Evolutionary conservation across 2,113 vertebrate species (phyloP), one percentile per base, ranked within the genome.

Genomic region (Fulica atra): DNA sequence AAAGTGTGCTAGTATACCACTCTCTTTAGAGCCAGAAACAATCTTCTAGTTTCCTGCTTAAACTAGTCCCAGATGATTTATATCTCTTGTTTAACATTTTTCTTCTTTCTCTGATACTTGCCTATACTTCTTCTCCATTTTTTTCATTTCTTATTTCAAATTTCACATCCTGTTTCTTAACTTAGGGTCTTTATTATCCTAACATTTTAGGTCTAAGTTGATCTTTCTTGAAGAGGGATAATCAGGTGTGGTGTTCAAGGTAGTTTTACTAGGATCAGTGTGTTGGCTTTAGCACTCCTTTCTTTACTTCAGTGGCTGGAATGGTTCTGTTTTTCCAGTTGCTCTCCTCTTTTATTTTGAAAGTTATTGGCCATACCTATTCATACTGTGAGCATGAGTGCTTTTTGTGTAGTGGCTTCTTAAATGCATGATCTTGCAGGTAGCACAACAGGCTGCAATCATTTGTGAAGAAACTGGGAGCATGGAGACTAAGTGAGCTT

Each of bases 231-330:
- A 65, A 51, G 59, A 70, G 19, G 19, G 14, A 51, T 42, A 65
- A 65, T 42, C 16, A 36, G 40, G 4, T 25, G 15, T 50, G 38
- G 6, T 40, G 29, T 51, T 81, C 21, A 64, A 77, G 14, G 23
- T 15, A 44, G 46, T 48, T 88, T 86, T 74, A 36, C 0, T 1
- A 66, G 48, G 40, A 59, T 33, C 23, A 19, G 12, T 44, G 8
- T 8, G 13, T 26, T 71, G 63, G 15, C 36, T 24, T 19, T 71
- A 68, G 33, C 0, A 0, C 8, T 66, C 16, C 36, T 74, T 81
- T 20, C 33, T 88, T 88, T n/a, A 66, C 4, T 3, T 15, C 40
- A n/a, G 20, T 36, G 56, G 9, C 40, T 74, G 76, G 14, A 36
- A 11, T 44, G 40, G 4, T 61, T 86, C 15, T 68, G 28, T 57